A percentile compares a stretch with the other conserved stretches of the same genome.
Conservation (phyloP, 2,113 vertebrate genomes). For the Pygoscelis adeliae region DNA sequence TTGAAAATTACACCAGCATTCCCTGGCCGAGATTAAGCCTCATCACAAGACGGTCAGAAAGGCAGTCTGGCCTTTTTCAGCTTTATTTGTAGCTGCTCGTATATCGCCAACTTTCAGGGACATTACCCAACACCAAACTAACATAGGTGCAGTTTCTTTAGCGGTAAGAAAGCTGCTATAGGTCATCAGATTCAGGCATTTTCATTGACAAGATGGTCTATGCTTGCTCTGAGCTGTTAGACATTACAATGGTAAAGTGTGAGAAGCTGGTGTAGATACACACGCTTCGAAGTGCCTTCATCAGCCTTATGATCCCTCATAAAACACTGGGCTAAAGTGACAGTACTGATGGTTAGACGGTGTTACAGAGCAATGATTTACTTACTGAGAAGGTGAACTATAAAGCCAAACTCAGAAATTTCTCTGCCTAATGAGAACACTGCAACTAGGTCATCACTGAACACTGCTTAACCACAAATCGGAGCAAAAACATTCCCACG, state of each 20-base stretch:
- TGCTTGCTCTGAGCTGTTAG: not conserved
- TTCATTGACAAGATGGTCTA: not conserved
- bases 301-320: not conserved
- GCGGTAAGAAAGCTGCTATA: not conserved
- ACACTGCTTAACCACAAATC: not conserved
- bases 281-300: not conserved
- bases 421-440: not conserved
- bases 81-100: not conserved
- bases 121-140: not conserved
- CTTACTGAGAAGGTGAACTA: not conserved
- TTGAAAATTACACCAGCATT: not conserved
- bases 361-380: not conserved
- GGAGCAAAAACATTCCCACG: slow-evolving; percentile 23
- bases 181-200: not conserved
- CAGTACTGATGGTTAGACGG: not conserved
- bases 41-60: not conserved
- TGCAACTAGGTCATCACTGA: not conserved
- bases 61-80: not conserved
- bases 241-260: fast-evolving
- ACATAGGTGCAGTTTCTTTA: not conserved
- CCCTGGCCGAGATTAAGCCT: not conserved
- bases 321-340: not conserved
- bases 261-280: not conserved
- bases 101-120: not conserved
- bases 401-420: not conserved